phyloP scores from a whole-genome alignment of 2,113 vertebrate genomes.

The Pogonocichla stellata region DNA sequence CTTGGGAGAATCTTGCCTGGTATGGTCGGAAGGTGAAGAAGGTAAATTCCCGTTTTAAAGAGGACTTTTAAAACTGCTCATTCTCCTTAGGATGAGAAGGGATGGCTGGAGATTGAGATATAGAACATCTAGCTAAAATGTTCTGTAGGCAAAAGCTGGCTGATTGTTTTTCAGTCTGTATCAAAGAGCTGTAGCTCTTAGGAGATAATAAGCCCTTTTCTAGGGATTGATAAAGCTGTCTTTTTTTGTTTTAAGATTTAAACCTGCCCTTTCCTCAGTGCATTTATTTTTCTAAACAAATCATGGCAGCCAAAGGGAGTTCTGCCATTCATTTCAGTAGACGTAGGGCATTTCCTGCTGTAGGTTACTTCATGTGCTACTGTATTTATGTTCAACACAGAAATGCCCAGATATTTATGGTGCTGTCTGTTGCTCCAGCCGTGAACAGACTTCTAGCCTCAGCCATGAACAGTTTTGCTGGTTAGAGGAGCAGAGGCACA shows the following conservation, averaged over 20 bases:
- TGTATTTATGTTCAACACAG: background rate
- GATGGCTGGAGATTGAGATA: background rate
- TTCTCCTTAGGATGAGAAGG: background rate
- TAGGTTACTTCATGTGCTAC: background rate
- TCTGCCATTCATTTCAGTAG: background rate
- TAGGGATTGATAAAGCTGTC: conserved; percentile 38
- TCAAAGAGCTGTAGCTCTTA: background rate
- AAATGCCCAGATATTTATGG: background rate
- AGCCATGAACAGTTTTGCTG: background rate
- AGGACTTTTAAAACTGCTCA: background rate
- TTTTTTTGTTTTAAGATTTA: background rate
- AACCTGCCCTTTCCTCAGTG: background rate
- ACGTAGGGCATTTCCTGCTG: background rate
- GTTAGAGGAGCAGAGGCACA: background rate
- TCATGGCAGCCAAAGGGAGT: background rate
- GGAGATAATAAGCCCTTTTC: background rate
- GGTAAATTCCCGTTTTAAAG: background rate
- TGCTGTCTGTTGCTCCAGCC: background rate
- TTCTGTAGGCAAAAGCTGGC: background rate
- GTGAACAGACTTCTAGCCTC: background rate
- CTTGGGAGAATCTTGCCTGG: background rate
- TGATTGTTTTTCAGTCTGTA: background rate
- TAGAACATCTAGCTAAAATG: background rate
- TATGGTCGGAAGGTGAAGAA: background rate
- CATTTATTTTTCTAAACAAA: background rate